Evolutionary conservation across 2,797 vertebrate species (phyloP).

Genomic region (Orestias chungarensis): DNA sequence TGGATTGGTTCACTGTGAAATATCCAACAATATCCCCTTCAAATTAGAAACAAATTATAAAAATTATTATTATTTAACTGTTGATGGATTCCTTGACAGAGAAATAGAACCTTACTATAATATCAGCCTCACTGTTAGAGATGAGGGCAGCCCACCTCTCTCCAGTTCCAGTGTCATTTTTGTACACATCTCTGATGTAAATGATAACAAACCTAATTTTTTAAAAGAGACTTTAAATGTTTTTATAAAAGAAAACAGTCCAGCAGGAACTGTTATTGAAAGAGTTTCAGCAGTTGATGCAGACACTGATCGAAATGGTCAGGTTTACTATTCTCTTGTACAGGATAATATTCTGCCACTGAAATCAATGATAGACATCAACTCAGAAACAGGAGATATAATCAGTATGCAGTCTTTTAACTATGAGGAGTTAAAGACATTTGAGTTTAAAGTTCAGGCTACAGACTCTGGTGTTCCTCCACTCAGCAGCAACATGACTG

Average conservation of each 20-base stretch:
- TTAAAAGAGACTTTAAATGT: constrained; percentile 9
- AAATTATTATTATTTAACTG: constrained; percentile 87
- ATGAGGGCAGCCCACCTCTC: constrained; percentile 83
- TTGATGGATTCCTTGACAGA: constrained; percentile 83
- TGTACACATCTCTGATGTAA: constrained; percentile 84
- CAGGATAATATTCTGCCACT: constrained; percentile 16
- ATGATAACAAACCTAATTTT: constrained; percentile 82
- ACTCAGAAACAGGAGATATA: not conserved
- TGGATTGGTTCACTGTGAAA: constrained; percentile 77
- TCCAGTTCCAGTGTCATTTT: constrained; percentile 79
- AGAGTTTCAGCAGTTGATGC: constrained; percentile 78
- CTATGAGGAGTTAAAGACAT: constrained; percentile 41
- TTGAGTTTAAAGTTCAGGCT: constrained; percentile 57
- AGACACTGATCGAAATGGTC: constrained; percentile 81
- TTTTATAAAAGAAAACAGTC: constrained; percentile 15
- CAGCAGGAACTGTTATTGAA: constrained; percentile 21
- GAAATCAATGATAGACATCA: constrained; percentile 3
- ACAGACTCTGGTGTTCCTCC: constrained; percentile 69
- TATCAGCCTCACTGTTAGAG: constrained; percentile 77
- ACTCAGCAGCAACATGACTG: constrained; percentile 73
- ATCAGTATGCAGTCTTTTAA: constrained; percentile 19
- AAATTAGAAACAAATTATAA: constrained; percentile 82
- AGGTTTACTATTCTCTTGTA: constrained; percentile 80
- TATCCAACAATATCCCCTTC: constrained; percentile 81
- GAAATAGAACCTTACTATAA: constrained; percentile 59